Conservation (phyloP, 2,113 vertebrate genomes). For the Menura novaehollandiae region DNA sequence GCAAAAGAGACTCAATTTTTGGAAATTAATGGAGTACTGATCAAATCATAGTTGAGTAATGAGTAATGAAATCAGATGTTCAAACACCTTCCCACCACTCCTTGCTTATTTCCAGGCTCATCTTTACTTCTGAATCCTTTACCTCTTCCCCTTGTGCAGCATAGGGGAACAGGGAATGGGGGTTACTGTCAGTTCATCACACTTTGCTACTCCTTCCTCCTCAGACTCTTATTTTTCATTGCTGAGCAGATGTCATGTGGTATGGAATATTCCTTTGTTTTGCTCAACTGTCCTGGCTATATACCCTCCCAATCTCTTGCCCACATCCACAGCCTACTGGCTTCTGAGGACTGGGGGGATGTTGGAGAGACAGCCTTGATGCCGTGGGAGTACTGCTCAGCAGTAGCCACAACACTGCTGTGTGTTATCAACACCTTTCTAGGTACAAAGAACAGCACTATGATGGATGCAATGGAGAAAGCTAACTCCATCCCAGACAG, state of each 20-base stretch:
- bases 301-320: not conserved
- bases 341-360: fast-evolving
- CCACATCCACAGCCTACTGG: not conserved
- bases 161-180: not conserved
- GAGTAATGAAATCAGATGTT: not conserved
- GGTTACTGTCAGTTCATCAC: not conserved
- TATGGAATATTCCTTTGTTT: not conserved
- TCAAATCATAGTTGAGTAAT: not conserved
- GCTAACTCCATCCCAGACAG: not conserved
- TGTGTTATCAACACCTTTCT: not conserved
- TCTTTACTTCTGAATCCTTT: not conserved
- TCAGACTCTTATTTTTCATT: not conserved
- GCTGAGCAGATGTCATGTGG: not conserved
- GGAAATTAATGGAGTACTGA: not conserved
- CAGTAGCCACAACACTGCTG: not conserved
- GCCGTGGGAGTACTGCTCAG: not conserved
- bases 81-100: not conserved
- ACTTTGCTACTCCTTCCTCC: not conserved
- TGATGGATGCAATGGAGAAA: not conserved
- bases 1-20: not conserved
- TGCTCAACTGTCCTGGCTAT: not conserved
- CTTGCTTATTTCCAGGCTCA: not conserved
- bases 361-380: not conserved
- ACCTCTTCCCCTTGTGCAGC: not conserved
- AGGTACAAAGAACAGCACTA: not conserved